Conservation (phyloP, 2,888 invertebrate species). For the Drepanosiphum platanoidis region DNA sequence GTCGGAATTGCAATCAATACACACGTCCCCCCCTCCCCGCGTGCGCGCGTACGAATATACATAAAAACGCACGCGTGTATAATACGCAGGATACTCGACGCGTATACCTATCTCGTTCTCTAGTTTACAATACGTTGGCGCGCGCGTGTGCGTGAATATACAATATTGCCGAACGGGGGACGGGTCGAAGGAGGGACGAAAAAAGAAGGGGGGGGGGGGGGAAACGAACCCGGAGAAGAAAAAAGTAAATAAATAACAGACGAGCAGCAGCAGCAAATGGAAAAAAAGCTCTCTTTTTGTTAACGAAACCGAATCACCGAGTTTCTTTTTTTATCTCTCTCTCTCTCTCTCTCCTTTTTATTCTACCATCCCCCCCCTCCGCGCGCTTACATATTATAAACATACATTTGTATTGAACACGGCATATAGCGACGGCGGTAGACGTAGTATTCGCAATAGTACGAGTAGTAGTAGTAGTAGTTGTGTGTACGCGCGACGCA, state of each 20-base stretch:
- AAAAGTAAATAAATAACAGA: constrained; percentile 50
- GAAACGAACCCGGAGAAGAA: constrained; percentile 12
- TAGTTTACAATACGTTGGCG: neutral
- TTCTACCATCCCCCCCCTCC: constrained; percentile 3
- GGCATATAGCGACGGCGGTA: neutral
- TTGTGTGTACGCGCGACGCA: neutral
- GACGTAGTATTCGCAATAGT: neutral
- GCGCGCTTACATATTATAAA: neutral
- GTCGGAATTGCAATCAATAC: constrained; percentile 20
- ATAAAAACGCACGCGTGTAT: neutral
- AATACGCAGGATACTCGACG: too few species aligned
- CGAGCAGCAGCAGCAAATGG: constrained; percentile 44
- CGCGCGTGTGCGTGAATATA: neutral
- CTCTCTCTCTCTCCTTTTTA: neutral
- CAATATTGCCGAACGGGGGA: constrained; percentile 31
- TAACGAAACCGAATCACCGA: constrained; percentile 52
- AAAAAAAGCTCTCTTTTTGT: constrained; percentile 57
- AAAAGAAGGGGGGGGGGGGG: neutral
- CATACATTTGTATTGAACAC: neutral
- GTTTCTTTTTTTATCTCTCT: constrained; percentile 30
- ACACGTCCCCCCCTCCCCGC: too few species aligned
- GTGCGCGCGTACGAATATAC: neutral
- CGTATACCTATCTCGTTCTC: neutral
- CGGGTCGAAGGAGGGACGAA: neutral
- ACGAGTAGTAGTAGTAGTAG: too few species aligned